Base-by-base conservation (phyloP, 2,113 vertebrate genomes). In the Apaloderma vittatum region DNA sequence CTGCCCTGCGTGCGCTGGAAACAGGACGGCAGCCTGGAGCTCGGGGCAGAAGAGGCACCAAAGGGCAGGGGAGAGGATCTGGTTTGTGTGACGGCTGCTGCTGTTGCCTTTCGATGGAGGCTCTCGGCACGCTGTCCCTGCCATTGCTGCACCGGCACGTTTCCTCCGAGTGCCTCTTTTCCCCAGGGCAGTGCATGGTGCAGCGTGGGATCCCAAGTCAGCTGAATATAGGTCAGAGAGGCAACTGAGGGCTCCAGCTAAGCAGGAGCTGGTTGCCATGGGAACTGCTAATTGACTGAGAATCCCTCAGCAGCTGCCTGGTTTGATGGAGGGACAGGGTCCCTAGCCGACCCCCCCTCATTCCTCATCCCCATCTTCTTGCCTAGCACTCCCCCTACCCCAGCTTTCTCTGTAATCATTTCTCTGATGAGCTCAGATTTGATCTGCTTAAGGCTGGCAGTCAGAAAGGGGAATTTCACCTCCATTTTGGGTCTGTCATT, bases 211-310 rank as follows among this genome's bases (percentile, higher is more conserved):
- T 78, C 86, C 70, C 43, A 27, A 20, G 9, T 17, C 70, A 23
- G 68, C 43, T 52, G 22, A 75, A 96, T 96, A 15, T 93, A 91
- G 96, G 96, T 94, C 97, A 93, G 88, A 40, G 73, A 91, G 86
- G 84, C 74, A 55, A 21, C 40, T 4, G 36, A 66, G 78, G 68
- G 57, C 87, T 61, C 66, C 52, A 77, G 90, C 86, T 85, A 29
- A 49, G 91, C 72, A 65, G 79, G 67, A 81, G 59, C 88, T 24
- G n/a, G 96, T 97, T 96, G 84, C 94, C 85, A 84, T 95, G 80
- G 96, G 62, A 93, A 91, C 65, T 5, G 68, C 62, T 67, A 93
- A 86, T 57, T 91, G 76, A 8, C 52, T 86, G n/a, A 40, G 94
- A 92, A 80, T 94, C 95, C 82, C 68, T 62, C 90, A 54, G 86